Base-by-base conservation (phyloP, 2,888 invertebrate species). In the Mechanitis messenoides region DNA sequence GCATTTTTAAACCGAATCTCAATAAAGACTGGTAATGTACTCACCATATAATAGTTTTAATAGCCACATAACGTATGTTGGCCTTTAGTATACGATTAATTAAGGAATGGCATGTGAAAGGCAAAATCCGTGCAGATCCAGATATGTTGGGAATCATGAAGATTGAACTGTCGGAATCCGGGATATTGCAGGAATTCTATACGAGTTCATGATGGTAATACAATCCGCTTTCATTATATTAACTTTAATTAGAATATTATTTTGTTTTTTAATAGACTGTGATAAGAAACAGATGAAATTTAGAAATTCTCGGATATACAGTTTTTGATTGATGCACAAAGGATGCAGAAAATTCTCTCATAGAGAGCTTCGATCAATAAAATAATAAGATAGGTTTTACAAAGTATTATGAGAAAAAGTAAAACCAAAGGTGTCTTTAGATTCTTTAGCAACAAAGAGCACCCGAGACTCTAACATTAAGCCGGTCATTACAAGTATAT, bases 41-140 rank as follows among this genome's bases (percentile, higher is more conserved):
- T 42, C 7, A 42, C 9, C 7, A 9, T 9, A 9, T 7, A 42
- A 11, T 7, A 42, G 42, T 9, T 3, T 9, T 42, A 11, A 42
- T 9, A 42, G 9, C 42, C 42, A 42, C 42, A 42, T 42, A 42
- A 42, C 42, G 11, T 42, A 42, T 9, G 9, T 42, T 42, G 42
- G 42, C 42, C 4, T 42, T 42, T 9, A 31, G 31, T 7, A 50
- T 50, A 31, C 50, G 31, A 31, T 50, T 50, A 50, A 50, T 50
- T 31, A 50, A 50, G 9, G 50, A 50, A 50, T 50, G 50, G 50
- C 31, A 50, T 31, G 50, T 50, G 31, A 50, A 50, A 50, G 7
- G 50, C 31, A 31, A 50, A 50, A 50, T 50, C 50, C n/a, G 50
- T 50, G 50, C 50, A 50, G 50, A 31, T 28, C 31, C 50, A 50